phyloP scores from a whole-genome alignment of 2,888 invertebrate species.

The Epistrophella euchroma region DNA sequence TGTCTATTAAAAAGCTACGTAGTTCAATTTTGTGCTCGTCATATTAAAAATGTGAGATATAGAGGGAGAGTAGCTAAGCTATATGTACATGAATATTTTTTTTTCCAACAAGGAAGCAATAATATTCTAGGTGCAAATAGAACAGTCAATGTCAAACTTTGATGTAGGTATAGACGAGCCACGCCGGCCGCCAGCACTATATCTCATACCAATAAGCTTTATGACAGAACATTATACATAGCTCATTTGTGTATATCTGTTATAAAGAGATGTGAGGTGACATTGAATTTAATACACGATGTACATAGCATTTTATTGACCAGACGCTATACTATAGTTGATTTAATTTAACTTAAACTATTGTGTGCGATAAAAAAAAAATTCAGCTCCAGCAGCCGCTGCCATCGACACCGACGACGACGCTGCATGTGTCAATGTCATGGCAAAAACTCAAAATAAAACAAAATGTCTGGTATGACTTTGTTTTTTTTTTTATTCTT shows the following conservation, averaged over 20 bases:
- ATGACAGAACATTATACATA: background rate
- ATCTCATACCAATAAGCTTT: background rate
- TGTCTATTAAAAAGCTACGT: conserved; percentile 26
- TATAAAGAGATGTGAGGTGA: conserved; percentile 45
- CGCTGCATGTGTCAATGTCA: conserved; percentile 61
- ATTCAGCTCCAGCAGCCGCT: conserved; percentile 5
- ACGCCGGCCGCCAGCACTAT: conserved; percentile 4
- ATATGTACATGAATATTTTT: conserved; percentile 1
- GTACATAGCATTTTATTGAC: conserved; percentile 57
- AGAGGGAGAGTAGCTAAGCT: background rate
- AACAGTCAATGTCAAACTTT: conserved; percentile 69
- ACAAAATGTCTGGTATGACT: conserved; percentile 29
- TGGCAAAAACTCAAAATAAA: conserved; percentile 39
- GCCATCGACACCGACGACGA: background rate
- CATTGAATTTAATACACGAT: conserved; percentile 60
- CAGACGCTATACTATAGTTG: conserved; percentile 48
- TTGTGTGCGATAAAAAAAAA: conserved; percentile 19
- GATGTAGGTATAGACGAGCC: conserved; percentile 46
- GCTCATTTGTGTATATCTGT: background rate
- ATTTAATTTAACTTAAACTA: conserved; percentile 53
- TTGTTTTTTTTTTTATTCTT: conserved; percentile 46
- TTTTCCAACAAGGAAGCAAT: conserved; percentile 67
- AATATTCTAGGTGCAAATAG: conserved; percentile 63
- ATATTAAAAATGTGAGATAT: conserved; percentile 7
- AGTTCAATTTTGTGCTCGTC: conserved; percentile 27